Percentiles rank a stretch among this genome's conserved stretches.
These are phyloP conservation scores for Oreortyx pictus DNA, from an alignment of 2,797 vertebrate genomes.

Conservation along the genomic window DNA sequence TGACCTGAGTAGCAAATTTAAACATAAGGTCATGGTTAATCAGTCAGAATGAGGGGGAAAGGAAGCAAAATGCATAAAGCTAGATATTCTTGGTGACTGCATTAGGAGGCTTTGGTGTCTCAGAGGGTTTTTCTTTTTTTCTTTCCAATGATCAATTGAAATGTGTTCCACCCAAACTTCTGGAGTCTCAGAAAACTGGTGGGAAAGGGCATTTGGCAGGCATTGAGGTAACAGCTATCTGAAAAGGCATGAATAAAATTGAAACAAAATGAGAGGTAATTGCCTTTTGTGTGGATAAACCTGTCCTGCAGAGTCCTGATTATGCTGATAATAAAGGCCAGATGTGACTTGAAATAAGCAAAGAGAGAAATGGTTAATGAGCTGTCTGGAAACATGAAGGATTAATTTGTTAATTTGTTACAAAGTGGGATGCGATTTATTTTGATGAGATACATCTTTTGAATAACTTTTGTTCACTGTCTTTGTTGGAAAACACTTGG, in stretches of 20 bases:
- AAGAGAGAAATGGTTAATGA: neutral
- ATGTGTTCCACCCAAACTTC: neutral
- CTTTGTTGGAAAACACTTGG: neutral
- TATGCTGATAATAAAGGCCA: slow-evolving; percentile 10
- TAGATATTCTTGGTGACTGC: neutral
- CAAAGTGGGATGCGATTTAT: neutral
- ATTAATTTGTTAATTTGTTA: slow-evolving; percentile 17
- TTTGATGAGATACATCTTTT: neutral
- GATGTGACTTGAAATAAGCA: slow-evolving; percentile 40
- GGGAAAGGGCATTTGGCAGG: neutral
- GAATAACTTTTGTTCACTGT: neutral
- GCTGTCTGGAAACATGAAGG: neutral
- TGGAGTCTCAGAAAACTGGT: neutral
- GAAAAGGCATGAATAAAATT: slow-evolving; percentile 15
- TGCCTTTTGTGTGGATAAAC: slow-evolving; percentile 51
- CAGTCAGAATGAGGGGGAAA: slow-evolving; percentile 32
- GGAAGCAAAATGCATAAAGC: slow-evolving; percentile 3
- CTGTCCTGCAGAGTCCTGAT: neutral
- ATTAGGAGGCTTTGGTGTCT: neutral
- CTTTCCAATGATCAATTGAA: neutral
- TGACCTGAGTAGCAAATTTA: slow-evolving; percentile 25
- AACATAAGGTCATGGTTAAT: slow-evolving; percentile 28
- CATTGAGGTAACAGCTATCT: slow-evolving; percentile 16
- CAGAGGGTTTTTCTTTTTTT: neutral
- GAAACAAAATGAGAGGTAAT: slow-evolving; percentile 31